These are phyloP conservation scores for Heliornis fulica DNA, from an alignment of 2,113 vertebrate genomes.

Conservation along the genomic window DNA sequence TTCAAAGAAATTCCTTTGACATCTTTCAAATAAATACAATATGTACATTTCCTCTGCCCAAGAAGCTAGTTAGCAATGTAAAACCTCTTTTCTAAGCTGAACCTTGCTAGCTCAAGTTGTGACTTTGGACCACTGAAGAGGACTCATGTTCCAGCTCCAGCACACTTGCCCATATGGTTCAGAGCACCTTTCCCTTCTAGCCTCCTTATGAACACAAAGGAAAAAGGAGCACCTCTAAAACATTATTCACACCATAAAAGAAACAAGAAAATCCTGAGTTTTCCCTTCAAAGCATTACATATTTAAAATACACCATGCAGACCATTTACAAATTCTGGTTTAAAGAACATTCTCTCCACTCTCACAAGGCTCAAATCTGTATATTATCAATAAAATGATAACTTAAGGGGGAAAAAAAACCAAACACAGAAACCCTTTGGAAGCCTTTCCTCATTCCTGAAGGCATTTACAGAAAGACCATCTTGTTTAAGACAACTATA, in stretches of 20 bases:
- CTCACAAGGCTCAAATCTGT: not conserved
- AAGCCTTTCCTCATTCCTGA: not conserved
- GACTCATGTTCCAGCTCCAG: not conserved
- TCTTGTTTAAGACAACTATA: not conserved
- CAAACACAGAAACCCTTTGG: not conserved
- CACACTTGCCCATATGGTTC: not conserved
- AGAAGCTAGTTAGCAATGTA: not conserved
- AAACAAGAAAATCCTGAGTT: not conserved
- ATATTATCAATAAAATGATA: not conserved
- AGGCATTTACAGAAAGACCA: not conserved
- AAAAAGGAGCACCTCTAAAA: not conserved
- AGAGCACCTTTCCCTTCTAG: not conserved
- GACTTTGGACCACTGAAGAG: not conserved
- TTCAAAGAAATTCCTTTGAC: not conserved
- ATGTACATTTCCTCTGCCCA: not conserved
- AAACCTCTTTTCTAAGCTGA: not conserved
- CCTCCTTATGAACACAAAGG: not conserved
- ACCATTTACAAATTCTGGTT: not conserved
- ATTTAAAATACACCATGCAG: not conserved
- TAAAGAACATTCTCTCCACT: not conserved
- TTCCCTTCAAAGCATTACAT: not conserved
- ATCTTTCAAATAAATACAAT: not conserved
- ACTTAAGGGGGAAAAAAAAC: not conserved
- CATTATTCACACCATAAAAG: not conserved
- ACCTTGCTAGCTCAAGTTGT: not conserved